Evolutionary conservation across 2,797 vertebrate species (phyloP).

Genomic region (Emys orbicularis): DNA sequence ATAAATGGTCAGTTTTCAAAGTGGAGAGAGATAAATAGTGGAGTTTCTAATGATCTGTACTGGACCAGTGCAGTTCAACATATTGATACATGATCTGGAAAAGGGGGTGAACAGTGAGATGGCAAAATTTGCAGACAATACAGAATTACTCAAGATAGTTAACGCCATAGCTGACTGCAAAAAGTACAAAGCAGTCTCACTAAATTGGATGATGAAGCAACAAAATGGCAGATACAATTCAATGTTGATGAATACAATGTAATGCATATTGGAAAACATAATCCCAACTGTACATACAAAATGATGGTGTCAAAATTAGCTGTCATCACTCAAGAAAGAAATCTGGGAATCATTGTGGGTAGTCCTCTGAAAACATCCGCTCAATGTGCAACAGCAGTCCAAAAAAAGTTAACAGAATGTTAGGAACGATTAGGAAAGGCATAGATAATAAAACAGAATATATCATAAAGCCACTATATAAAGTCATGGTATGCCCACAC

Average conservation of each 20-base stretch:
- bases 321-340: background rate
- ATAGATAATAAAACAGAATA: background rate
- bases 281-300: background rate
- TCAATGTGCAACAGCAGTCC: background rate
- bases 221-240: background rate
- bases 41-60: background rate
- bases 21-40: background rate
- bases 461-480: background rate
- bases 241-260: background rate
- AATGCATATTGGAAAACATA: background rate
- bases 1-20: background rate
- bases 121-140: background rate
- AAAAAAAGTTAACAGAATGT: background rate
- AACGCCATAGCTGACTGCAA: background rate
- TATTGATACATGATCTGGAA: background rate
- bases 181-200: background rate
- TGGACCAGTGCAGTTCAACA: background rate
- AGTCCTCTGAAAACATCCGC: background rate
- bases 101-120: background rate
- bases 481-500: background rate
- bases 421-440: background rate
- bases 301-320: background rate
- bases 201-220: background rate
- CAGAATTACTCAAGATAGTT: background rate
- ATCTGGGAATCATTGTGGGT: background rate